Evolutionary conservation across 2,888 invertebrate genomes (phyloP), one percentile per base, ranked within the genome.

Genomic region (Macrophya alboannulata): DNA sequence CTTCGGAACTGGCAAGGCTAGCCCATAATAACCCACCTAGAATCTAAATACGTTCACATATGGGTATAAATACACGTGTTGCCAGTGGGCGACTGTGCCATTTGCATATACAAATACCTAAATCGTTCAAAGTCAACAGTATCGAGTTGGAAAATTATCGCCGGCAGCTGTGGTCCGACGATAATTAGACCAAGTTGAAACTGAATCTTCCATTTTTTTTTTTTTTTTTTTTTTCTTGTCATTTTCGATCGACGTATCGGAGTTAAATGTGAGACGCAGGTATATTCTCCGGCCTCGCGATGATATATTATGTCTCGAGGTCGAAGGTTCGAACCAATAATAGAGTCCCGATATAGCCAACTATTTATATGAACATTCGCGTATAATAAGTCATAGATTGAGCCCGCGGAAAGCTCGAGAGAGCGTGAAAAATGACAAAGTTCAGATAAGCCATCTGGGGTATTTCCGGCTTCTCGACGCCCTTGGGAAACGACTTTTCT

Each of bases 381-480:
- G 72, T 45, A 74, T 45, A 17, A 74, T 74, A 74, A 74, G 72
- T 74, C 72, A 43, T 21, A 45, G 43, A 74, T 74, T 45, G 45
- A 74, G 72, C 3, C 1, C 12, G 25, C 40, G 43, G 51, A 62
- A 81, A 81, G 40, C 12, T 62, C 21, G 25, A 21, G n/a, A 55
- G 31, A 48, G 21, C n/a, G 59, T 62, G 81, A 83, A 51, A 68
- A n/a, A 83, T 43, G 45, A 68, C 17, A 8, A 68, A 83, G 25
- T 48, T 45, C 9, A 40, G 25, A 40, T 81, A 71, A 83, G 31
- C 68, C 48, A n/a, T 21, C 51, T n/a, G 31, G 31, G 48, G 71
- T 83, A 83, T 83, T 68, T 68, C 83, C 83, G 83, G 68, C 31
- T 71, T 51, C 68, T 48, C 48, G 68, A 48, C 48, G 83, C 68